Evolutionary conservation across 2,113 vertebrate species (phyloP), one percentile per base, ranked within the genome.

Genomic region (Cariama cristata): DNA sequence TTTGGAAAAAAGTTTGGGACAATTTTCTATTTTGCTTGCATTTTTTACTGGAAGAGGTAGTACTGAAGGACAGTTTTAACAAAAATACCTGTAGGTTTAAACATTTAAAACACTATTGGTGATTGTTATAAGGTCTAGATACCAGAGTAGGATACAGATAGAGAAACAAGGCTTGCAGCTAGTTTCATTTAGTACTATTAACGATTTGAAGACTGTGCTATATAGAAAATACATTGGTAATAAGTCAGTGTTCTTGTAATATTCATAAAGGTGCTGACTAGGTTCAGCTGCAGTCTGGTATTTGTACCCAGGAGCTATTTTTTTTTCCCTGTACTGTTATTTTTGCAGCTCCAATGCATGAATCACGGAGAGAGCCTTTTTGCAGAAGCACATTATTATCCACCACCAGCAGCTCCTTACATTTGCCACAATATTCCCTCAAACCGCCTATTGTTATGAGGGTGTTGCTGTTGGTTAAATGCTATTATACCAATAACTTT

Each of bases 401-500:
- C 60, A 64, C 45, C 77, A 95, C 8, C 26, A 52, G 59, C 73
- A 95, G 53, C 59, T 91, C 59, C 66, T 89, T 88, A 84, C 49
- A 71, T 80, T 95, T 96, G 55, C 79, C 85, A 81, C 74, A 87
- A 76, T 66, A 87, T 93, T 95, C 79, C 56, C 84, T 44, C 56
- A 92, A 97, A 92, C 59, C 88, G 68, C 64, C 73, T 91, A 87
- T 93, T 89, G 91, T 95, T 96, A 56, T 35, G 68, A 91, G 88
- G 60, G 35, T 76, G 35, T 68, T 93, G 66, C 59, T 95, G 45
- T 91, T 96, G 77, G 80, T 93, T 97, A 95, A 91, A 95, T 91
- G 80, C 38, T 96, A n/a, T 96, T 88, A 91, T 90, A 90, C 59
- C 96, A 96, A 96, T 83, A 95, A 80, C 67, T 94, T 95, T 94